These are phyloP conservation scores for Caenorhabditis remanei DNA, from an alignment of 1,140 invertebrate genomes.

Conservation along the genomic window DNA sequence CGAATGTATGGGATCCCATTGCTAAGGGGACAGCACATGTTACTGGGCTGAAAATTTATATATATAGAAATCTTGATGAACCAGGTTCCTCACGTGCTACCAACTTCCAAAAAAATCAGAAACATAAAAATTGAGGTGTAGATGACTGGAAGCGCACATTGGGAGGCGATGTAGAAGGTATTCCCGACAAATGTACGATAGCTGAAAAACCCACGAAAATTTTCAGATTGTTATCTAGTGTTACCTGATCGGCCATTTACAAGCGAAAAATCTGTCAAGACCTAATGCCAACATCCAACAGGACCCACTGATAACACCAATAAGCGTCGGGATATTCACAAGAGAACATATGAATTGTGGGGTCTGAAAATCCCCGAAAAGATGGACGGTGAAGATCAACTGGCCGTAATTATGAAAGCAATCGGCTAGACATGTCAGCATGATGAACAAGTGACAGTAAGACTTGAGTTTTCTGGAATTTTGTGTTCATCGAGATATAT, in stretches of 20 bases:
- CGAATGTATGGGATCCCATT: constrained; percentile 6
- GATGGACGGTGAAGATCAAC: background rate
- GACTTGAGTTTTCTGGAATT: background rate
- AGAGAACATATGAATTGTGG: background rate
- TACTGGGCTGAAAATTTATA: constrained; percentile 16
- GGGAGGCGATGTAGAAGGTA: background rate
- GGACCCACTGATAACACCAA: constrained; percentile 13
- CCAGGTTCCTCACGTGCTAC: background rate
- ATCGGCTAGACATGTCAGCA: constrained; percentile 12
- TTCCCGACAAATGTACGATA: background rate
- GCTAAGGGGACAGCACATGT: constrained; percentile 14
- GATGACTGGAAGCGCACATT: background rate
- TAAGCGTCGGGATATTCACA: background rate
- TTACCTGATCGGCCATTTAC: constrained; percentile 14
- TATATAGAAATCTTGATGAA: background rate
- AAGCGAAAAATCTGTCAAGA: constrained; percentile 14
- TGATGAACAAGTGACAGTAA: background rate
- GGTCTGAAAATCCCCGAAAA: background rate
- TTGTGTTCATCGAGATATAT: background rate
- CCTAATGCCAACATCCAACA: background rate
- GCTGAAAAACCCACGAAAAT: no score
- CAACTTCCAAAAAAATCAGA: constrained; percentile 14
- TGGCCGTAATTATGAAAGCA: constrained; percentile 22
- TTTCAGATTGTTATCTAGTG: no score
- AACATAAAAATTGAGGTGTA: background rate